phyloP scores from a whole-genome alignment of 2,113 vertebrate genomes.

The Clarias macrocephalus region DNA sequence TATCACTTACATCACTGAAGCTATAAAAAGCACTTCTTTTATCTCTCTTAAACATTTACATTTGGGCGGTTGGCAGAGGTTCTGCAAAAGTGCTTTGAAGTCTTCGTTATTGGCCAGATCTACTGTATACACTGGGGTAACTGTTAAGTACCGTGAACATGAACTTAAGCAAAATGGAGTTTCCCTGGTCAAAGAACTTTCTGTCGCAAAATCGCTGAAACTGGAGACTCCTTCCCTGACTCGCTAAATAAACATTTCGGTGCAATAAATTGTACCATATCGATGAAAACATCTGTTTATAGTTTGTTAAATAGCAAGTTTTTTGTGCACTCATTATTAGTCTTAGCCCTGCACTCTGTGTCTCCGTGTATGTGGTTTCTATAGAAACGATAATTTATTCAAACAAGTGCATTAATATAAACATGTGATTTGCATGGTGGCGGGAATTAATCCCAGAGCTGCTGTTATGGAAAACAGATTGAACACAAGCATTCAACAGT shows the following conservation, averaged over 20 bases:
- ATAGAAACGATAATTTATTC: neutral
- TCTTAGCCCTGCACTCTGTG: neutral
- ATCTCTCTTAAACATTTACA: neutral
- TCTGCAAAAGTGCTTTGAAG: too few species aligned
- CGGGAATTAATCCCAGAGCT: neutral
- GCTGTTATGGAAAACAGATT: neutral
- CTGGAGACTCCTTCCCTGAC: neutral
- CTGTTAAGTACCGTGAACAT: too few species aligned
- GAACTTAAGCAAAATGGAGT: neutral
- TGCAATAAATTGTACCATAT: neutral
- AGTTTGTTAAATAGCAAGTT: neutral
- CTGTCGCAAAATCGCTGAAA: neutral
- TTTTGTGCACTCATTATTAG: neutral
- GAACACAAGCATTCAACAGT: neutral
- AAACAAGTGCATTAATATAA: neutral
- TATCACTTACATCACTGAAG: neutral
- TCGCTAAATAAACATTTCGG: neutral
- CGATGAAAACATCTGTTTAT: neutral
- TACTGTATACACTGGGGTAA: too few species aligned
- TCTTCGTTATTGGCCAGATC: too few species aligned
- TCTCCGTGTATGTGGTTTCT: neutral
- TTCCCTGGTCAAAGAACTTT: neutral
- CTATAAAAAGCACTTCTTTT: neutral
- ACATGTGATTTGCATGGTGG: too few species aligned
- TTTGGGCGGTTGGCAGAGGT: too few species aligned